Base-by-base conservation (phyloP, 2,888 invertebrate species). In the Parnassius apollo region DNA sequence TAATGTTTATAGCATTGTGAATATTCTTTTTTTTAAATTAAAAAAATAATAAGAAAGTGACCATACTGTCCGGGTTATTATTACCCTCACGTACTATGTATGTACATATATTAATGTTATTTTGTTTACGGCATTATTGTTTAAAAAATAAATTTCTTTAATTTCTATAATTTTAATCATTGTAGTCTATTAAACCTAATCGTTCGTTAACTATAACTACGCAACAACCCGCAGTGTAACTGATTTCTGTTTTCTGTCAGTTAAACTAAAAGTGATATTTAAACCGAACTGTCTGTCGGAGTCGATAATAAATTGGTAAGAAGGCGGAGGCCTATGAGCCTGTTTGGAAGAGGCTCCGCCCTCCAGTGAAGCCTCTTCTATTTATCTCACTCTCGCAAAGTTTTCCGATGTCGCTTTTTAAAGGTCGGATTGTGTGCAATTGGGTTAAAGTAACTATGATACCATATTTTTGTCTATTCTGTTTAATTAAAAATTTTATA, bases 361-460 rank as follows among this genome's bases (percentile, higher is more conserved):
- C 22, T 58, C 64, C 57, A 11, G 57, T 42, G 4, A 64, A 59
- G 65, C 59, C 61, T 58, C 48, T 35, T 53, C 62, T 51, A 62
- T 67, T 48, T 71, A 51, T 57, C 61, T 57, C 62, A 25, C 62
- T 57, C 57, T 13, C 42, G 18, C 57, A 53, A 48, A 42, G 18
- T 48, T 56, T 46, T 46, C 25, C 18, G 46, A 42, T 51, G 18
- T 7, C 25, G 11, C 35, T 35, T 35, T 35, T 35, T 7, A 35
- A 35, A 35, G 35, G 4, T 35, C 35, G 35, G 35, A 35, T 35
- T 35, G 35, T 7, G 35, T 35, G 35, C 4, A 25, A 25, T 25
- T 25, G 25, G 25, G 25, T 25, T 25, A 0, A 25, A 25, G 25
- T 25, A 25, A 25, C 25, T 0, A 25, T 25, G 7, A 25, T 25